Evolutionary conservation across 2,888 invertebrate species (phyloP), one percentile per base, ranked within the genome.

Genomic region (Dryobotodes eremita): DNA sequence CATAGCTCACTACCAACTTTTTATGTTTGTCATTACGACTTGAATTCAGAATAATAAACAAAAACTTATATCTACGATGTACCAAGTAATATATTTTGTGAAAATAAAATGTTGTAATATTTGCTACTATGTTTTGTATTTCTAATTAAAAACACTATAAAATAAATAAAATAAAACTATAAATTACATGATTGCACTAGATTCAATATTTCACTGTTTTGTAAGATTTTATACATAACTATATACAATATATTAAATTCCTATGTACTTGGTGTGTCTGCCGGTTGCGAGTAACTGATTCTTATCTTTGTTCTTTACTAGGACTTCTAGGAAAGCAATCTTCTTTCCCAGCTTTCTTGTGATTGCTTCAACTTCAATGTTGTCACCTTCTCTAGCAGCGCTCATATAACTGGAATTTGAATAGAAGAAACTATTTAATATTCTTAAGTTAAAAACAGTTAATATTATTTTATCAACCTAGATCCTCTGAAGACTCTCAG

Each of bases 311-410:
- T 98, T 98, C 65, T 97, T 97, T 2, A 99, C 97, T 88, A 98
- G 98, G 23, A 99, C 98, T 89, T 98, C 98, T 17, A 99, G 96
- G 93, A 98, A 99, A 0, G 99, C 99, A 82, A 99, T 94, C 71
- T 97, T 98, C 89, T 97, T 98, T 1, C 99, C 99, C 64, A 97
- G 96, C 94, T 98, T 98, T 48, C 98, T 94, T 0, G 98, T 98
- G 78, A 97, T 97, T 0, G 99, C 98, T 92, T 98, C 98, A 11
- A 99, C 97, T 83, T 98, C 95, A 66, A 99, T 96, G 70, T 97
- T 97, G 86, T 99, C 98, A 2, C 99, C 99, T 87, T 98, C 97
- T 87, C 97, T 97, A 0, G 98, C 99, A 48, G 98, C 97, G 90
- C 97, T 98, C 90, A 99, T 92, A 91, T 98, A 99, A 86, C 98